Evolutionary conservation across 2,113 vertebrate genomes (phyloP).

Genomic region (Pluvianellus socialis): DNA sequence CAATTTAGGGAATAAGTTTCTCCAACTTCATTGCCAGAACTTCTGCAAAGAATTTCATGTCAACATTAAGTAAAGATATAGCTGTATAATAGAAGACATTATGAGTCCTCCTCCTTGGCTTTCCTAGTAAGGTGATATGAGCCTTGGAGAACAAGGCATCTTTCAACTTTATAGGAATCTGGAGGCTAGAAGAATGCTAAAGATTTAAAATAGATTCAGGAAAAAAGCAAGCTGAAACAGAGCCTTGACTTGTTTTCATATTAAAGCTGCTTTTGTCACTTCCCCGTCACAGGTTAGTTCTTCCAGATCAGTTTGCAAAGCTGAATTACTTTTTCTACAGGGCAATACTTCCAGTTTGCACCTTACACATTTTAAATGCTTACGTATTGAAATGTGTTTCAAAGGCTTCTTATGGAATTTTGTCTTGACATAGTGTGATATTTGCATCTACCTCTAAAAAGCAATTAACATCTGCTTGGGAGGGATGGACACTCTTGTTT

Average conservation of each 20-base stretch:
- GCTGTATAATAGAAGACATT: neutral
- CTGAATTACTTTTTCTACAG: neutral
- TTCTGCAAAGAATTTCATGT: neutral
- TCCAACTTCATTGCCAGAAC: constrained; percentile 17
- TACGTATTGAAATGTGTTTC: neutral
- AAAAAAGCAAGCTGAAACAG: neutral
- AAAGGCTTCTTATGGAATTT: neutral
- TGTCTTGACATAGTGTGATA: neutral
- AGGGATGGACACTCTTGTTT: neutral
- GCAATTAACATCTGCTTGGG: neutral
- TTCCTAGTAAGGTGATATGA: constrained; percentile 40
- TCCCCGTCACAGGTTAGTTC: neutral
- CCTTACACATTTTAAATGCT: neutral
- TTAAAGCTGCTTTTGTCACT: neutral
- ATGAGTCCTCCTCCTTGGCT: neutral
- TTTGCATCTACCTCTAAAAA: neutral
- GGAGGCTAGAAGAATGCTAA: constrained; percentile 24
- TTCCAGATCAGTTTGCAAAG: neutral
- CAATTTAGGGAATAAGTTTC: constrained; percentile 20
- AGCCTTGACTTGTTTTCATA: neutral
- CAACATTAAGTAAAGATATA: constrained; percentile 23
- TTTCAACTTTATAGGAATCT: constrained; percentile 21
- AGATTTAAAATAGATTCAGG: neutral
- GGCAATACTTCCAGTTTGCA: neutral
- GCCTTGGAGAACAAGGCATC: constrained; percentile 42